phyloP scores from a whole-genome alignment of 2,888 invertebrate genomes.

The Tethea ocularis region DNA sequence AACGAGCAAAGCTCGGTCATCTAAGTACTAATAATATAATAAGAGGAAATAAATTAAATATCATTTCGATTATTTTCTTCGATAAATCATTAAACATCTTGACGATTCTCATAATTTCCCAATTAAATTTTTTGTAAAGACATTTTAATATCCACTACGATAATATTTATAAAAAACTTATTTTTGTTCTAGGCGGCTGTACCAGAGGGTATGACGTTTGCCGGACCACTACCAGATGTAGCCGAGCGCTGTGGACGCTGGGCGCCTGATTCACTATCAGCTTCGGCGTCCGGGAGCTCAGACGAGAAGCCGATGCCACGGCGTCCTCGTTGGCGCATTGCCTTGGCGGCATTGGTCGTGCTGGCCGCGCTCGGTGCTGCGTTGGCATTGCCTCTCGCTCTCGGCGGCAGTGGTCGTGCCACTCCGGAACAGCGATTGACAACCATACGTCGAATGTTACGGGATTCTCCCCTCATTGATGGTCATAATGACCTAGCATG shows the following conservation, averaged over 20 bases:
- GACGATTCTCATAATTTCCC: no score
- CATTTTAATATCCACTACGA: no score
- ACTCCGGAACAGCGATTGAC: conserved; percentile 86
- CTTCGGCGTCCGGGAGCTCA: conserved; percentile 78
- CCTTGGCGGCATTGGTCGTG: conserved; percentile 84
- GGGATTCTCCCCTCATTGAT: conserved; percentile 88
- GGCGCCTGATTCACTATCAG: conserved; percentile 78
- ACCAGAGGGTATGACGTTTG: conserved; percentile 79
- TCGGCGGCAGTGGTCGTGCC: conserved; percentile 75
- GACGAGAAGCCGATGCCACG: conserved; percentile 80
- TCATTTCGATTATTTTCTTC: no score
- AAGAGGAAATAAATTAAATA: no score
- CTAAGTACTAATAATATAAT: no score
- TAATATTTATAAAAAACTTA: conserved; percentile 14
- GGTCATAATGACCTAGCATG: conserved; percentile 95
- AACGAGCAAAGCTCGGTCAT: no score
- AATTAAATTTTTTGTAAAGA: no score
- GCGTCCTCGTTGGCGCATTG: conserved; percentile 82
- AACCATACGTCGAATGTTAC: conserved; percentile 86
- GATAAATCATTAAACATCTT: no score
- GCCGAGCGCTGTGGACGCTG: conserved; percentile 81
- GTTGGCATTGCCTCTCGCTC: conserved; percentile 82
- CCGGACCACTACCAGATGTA: conserved; percentile 80
- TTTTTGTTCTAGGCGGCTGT: conserved; percentile 73
- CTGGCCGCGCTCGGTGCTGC: conserved; percentile 84